Evolutionary conservation across 2,113 vertebrate genomes (phyloP).

Genomic region (Megaptera novaeangliae): DNA sequence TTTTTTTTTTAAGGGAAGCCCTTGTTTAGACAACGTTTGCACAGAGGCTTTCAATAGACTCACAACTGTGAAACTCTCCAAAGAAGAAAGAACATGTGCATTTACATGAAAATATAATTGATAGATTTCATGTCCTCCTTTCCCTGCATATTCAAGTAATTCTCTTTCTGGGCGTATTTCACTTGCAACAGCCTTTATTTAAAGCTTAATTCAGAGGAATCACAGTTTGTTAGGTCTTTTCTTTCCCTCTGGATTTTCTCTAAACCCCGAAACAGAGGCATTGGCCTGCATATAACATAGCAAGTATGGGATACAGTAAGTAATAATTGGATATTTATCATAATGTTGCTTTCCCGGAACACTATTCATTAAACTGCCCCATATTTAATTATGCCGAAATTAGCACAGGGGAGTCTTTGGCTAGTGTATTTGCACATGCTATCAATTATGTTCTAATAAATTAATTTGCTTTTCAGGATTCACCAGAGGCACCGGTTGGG

Average conservation of each 20-base stretch:
- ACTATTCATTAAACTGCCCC: slow-evolving; percentile 60
- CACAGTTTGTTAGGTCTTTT: slow-evolving; percentile 46
- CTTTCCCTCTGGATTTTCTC: slow-evolving; percentile 53
- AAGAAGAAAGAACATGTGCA: neutral
- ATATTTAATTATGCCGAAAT: slow-evolving; percentile 78
- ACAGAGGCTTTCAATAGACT: slow-evolving; percentile 1
- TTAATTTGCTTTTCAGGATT: slow-evolving; percentile 86
- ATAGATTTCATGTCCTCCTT: slow-evolving; percentile 22
- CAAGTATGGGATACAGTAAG: slow-evolving; percentile 38
- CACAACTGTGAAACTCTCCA: slow-evolving; percentile 11
- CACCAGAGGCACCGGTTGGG: slow-evolving; percentile 78
- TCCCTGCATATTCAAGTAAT: neutral
- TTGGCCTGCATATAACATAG: slow-evolving; percentile 27
- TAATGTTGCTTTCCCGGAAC: slow-evolving; percentile 51
- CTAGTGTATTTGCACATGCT: slow-evolving; percentile 69
- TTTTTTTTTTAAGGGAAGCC: neutral
- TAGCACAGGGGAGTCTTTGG: slow-evolving; percentile 61
- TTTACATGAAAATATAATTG: slow-evolving; percentile 45
- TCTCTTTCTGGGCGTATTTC: slow-evolving; percentile 22
- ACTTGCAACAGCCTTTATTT: slow-evolving; percentile 44
- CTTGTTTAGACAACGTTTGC: slow-evolving; percentile 7
- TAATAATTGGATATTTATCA: slow-evolving; percentile 65
- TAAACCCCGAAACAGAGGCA: slow-evolving; percentile 34
- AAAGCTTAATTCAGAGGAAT: slow-evolving; percentile 59
- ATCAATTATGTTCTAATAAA: slow-evolving; percentile 92